phyloP scores from a whole-genome alignment of 2,888 invertebrate species.

The Mechanitis mazaeus region DNA sequence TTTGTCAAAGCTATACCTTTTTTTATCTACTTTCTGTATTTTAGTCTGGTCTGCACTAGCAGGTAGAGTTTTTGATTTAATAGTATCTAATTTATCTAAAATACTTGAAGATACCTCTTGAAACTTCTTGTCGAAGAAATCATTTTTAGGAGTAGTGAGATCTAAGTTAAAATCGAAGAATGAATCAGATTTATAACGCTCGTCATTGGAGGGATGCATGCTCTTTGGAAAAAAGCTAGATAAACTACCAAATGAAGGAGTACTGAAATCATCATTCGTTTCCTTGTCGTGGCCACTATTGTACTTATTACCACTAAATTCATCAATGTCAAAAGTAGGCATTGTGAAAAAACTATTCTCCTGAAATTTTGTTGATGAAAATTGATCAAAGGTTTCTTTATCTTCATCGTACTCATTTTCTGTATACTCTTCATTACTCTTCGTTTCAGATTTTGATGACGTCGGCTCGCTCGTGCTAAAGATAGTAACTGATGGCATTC shows the following conservation, averaged over 20 bases:
- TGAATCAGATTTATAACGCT: slow-evolving; percentile 33
- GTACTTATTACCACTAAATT: slow-evolving; percentile 42
- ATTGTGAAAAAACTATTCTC: slow-evolving; percentile 72
- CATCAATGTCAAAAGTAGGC: slow-evolving; percentile 64
- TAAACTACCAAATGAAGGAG: slow-evolving; percentile 49
- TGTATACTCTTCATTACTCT: slow-evolving; percentile 29
- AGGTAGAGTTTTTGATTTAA: slow-evolving; percentile 48
- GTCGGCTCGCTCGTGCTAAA: slow-evolving; percentile 44
- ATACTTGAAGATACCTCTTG: slow-evolving; percentile 73
- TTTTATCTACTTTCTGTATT: slow-evolving; percentile 47
- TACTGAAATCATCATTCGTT: slow-evolving; percentile 49
- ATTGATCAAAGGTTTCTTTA: slow-evolving; percentile 58
- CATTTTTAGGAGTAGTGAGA: slow-evolving; percentile 74
- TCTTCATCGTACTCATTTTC: slow-evolving; percentile 53
- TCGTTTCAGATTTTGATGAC: slow-evolving; percentile 35
- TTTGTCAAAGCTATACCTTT: slow-evolving; percentile 62
- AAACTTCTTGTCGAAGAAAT: slow-evolving; percentile 73
- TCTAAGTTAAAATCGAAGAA: slow-evolving; percentile 61
- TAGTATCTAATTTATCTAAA: slow-evolving; percentile 64
- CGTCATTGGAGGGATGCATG: slow-evolving; percentile 45
- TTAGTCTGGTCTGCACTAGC: slow-evolving; percentile 44
- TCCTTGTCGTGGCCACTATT: slow-evolving; percentile 49
- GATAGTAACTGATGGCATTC: slow-evolving; percentile 46
- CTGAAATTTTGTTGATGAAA: slow-evolving; percentile 70
- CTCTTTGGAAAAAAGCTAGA: slow-evolving; percentile 57